Evolutionary conservation across 2,888 invertebrate species (phyloP), one percentile per base, ranked within the genome.

Genomic region (Drosophila pseudotakahashii): DNA sequence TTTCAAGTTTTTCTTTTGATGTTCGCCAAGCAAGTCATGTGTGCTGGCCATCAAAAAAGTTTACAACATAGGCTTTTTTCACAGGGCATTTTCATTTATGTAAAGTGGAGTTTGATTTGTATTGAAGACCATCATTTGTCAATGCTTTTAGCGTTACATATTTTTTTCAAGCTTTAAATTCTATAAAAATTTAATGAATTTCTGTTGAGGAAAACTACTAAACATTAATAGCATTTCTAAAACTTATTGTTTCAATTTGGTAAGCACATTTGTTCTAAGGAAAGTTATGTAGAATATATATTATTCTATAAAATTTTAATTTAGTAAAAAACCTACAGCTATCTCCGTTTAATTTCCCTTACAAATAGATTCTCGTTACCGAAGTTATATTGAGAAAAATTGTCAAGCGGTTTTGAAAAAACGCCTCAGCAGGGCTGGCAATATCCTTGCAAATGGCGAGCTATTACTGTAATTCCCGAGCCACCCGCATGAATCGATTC

Each of bases 1-100:
- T 51, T 14, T 47, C 32, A 54, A 51, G 53, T 57, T 57, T 70
- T 71, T 39, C 52, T 36, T 71, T 73, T 73, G 72, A 73, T 71
- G 72, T 72, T 64, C 45, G 30, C 30, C 23, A 60, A 52, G 14
- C 47, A 36, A 30, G 39, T 42, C 54, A 60, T 54, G 63, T 50
- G 48, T 63, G 44, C 37, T 34, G 54, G 37, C 44, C 54, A 63
- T 53, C 23, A 48, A 34, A 26, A 54, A 44, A 36, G 34, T 36
- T 16, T 16, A 42, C 34, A 30, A 36, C n/a, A 19, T 30, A 10
- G 30, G 30, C 58, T 37, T n/a, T 39, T 39, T 39, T 37, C 37
- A 37, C 2, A 37, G 37, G 14, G n/a, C 23, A 59, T 42, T 53
- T 23, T 10, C 16, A 59, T 42, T 52, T 59, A 11, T 32, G 14